Percentiles rank a stretch among this genome's conserved stretches.
These are phyloP conservation scores for Castor canadensis DNA, from an alignment of 2,113 vertebrate genomes.

Conservation along the genomic window DNA sequence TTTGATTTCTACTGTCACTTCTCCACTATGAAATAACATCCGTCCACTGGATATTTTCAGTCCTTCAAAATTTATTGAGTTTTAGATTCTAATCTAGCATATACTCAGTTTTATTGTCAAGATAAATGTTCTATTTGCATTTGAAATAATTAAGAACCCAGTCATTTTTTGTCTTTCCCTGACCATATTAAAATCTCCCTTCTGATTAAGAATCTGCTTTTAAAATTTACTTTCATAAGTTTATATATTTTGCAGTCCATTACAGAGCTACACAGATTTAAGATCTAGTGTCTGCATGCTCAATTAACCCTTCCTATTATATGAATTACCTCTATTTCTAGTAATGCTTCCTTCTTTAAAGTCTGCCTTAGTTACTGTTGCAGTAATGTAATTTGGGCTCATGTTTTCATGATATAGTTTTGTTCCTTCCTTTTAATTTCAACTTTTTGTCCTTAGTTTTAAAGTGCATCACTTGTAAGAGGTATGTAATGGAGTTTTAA, in stretches of 20 bases:
- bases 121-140: not conserved
- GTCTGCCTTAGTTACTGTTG: not conserved
- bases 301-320: not conserved
- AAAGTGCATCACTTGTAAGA: not conserved
- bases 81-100: not conserved
- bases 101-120: not conserved
- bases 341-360: not conserved
- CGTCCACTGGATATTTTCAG: not conserved
- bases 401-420: not conserved
- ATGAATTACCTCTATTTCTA: not conserved
- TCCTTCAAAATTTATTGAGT: not conserved
- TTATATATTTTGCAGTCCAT: not conserved
- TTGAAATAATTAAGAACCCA: not conserved
- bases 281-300: not conserved
- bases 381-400: not conserved
- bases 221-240: not conserved
- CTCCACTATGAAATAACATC: not conserved
- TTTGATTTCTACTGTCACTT: slow-evolving; percentile 1
- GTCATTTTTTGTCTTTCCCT: too few species aligned
- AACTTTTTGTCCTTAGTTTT: not conserved
- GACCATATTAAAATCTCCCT: not conserved
- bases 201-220: not conserved
- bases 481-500: not conserved
- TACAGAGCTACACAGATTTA: not conserved
- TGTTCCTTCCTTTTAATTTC: not conserved